Evolutionary conservation across 2,113 vertebrate species (phyloP).

Genomic region (Myiopsitta monachus): DNA sequence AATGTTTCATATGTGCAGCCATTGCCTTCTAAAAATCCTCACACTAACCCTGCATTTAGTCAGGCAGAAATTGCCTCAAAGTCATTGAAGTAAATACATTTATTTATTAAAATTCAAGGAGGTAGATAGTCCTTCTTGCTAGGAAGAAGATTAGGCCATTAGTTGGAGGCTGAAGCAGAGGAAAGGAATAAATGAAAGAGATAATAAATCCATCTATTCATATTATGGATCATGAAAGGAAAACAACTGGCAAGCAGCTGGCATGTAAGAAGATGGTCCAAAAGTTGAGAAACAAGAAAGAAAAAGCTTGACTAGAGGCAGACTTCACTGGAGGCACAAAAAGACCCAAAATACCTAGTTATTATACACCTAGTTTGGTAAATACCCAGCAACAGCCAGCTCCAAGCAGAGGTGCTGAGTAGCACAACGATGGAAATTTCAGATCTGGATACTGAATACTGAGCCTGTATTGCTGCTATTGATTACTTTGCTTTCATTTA

Average conservation of each 20-base stretch:
- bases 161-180: neutral
- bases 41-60: accelerated
- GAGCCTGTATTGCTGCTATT: neutral
- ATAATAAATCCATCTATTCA: constrained; percentile 3
- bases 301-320: neutral
- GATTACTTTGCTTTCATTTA: constrained; percentile 45
- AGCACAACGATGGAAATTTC: neutral
- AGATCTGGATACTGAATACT: neutral
- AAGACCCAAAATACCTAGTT: neutral
- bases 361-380: neutral
- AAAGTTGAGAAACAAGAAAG: neutral
- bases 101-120: neutral
- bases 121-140: neutral
- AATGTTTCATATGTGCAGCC: neutral
- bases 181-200: neutral
- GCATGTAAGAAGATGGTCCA: neutral
- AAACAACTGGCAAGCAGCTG: neutral
- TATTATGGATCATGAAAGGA: neutral
- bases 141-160: neutral
- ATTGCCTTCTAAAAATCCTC: neutral
- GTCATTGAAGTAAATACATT: neutral
- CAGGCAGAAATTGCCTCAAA: neutral
- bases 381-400: neutral
- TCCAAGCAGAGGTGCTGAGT: neutral
- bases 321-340: neutral